Conservation (phyloP, 2,113 vertebrate genomes). For the Donacobius atricapilla region DNA sequence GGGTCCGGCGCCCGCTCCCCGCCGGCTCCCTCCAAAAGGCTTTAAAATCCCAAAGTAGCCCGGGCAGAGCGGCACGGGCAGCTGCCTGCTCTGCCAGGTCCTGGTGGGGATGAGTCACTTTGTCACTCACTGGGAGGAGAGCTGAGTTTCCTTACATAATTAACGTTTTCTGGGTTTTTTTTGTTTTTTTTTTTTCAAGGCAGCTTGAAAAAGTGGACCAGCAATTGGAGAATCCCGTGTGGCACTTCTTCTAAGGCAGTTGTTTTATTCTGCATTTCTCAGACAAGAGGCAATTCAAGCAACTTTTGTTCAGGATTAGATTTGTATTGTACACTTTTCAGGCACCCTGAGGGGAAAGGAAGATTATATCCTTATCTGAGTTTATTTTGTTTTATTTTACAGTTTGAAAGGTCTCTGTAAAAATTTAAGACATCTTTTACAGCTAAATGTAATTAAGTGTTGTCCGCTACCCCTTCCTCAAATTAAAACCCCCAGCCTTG, state of each 20-base stretch:
- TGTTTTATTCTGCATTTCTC: background rate
- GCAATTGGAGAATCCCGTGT: background rate
- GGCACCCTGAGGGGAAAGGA: background rate
- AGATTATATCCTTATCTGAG: background rate
- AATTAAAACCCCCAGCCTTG: background rate
- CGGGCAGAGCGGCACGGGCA: no score
- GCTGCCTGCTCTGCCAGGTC: background rate
- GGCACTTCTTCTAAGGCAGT: background rate
- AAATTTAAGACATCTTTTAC: background rate
- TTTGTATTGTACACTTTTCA: background rate
- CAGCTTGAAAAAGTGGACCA: background rate
- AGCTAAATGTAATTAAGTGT: background rate
- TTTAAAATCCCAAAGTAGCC: background rate
- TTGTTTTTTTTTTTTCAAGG: background rate
- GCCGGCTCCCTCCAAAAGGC: background rate
- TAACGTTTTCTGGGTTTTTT: background rate
- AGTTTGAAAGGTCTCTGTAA: background rate
- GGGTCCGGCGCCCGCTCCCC: background rate
- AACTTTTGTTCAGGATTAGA: background rate
- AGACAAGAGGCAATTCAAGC: background rate
- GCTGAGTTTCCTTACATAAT: background rate
- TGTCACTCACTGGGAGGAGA: background rate
- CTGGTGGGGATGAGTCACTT: background rate
- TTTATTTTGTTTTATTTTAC: background rate
- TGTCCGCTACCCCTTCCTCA: background rate